Conservation (phyloP, 2,888 invertebrate genomes). For the Polydrusus pterygomalis region DNA sequence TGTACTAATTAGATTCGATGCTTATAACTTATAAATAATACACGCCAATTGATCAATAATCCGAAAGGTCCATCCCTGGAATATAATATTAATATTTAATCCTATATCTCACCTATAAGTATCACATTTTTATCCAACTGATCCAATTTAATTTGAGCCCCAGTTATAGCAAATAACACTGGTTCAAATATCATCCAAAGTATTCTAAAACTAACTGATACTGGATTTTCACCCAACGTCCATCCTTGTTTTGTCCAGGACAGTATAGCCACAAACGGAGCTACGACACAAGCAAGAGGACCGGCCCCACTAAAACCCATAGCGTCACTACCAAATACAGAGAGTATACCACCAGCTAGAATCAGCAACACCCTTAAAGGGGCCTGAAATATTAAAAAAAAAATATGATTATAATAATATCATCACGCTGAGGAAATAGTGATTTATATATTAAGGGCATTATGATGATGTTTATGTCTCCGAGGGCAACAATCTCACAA, state of each 20-base stretch:
- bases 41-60: no score
- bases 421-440: no score
- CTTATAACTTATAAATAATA: no score
- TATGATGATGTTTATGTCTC: no score
- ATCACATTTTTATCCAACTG: conserved; percentile 31
- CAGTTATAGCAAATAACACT: conserved; percentile 40
- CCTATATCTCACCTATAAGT: conserved; percentile 26
- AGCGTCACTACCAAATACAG: conserved; percentile 41
- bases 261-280: conserved; percentile 23
- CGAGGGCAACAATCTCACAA: no score
- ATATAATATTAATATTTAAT: no score
- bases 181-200: conserved; percentile 43
- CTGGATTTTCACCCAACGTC: conserved; percentile 39
- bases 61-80: no score
- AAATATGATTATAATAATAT: background rate
- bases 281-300: conserved; percentile 41
- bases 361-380: conserved; percentile 24
- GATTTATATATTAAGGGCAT: no score
- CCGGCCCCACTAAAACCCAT: conserved; percentile 43
- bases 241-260: conserved; percentile 40
- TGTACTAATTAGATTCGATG: no score
- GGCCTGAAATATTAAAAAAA: conserved; percentile 19
- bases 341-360: conserved; percentile 36
- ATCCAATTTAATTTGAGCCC: conserved; percentile 41
- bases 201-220: conserved; percentile 34